Evolutionary conservation across 2,797 vertebrate genomes (phyloP), one percentile per base, ranked within the genome.

Genomic region (Gadopsis bispinosus): DNA sequence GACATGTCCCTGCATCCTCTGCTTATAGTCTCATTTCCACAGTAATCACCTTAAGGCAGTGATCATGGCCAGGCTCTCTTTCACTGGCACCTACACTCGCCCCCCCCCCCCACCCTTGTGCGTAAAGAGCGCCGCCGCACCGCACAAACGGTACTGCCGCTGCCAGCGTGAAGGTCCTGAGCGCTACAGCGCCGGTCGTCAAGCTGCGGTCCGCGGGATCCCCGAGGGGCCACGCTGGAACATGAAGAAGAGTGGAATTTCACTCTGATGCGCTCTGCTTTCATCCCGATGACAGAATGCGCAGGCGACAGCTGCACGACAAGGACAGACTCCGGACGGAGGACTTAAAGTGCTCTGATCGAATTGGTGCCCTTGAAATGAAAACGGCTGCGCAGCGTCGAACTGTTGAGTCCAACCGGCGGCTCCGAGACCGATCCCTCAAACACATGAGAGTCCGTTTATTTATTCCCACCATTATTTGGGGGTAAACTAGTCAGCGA

Each of bases 41-140:
- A 26, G 26, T 26, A 26, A 26, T 26, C 26, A 26, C 26, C 26
- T 26, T 26, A 2, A 26, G 26, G 26, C 26, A 26, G 26, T 26
- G 26, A 26, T 26, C 26, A 26, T 26, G 26, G 26, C 26, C 26
- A 26, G 26, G 26, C 26, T 26, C 26, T 26, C 26, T 26, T 26
- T 26, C 26, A 26, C 26, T 26, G 1, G 26, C 26, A 26, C 26
- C 26, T 26, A 26, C 26, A 26, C 26, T 26, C 26, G 26, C 26
- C 26, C 26, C 26, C 26, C 26, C 26, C 26, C 26, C 26, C 26
- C 26, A 26, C 26, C 26, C 26, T 26, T 61, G 88, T 73, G 89
- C 85, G 84, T 86, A 89, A 89, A 91, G 89, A 88, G 91, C 88
- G 92, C 88, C 87, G 62, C 87, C 90, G 79, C 84, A 59, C 80